Conservation (phyloP, 2,888 invertebrate species). For the Hybos culiciformis region DNA sequence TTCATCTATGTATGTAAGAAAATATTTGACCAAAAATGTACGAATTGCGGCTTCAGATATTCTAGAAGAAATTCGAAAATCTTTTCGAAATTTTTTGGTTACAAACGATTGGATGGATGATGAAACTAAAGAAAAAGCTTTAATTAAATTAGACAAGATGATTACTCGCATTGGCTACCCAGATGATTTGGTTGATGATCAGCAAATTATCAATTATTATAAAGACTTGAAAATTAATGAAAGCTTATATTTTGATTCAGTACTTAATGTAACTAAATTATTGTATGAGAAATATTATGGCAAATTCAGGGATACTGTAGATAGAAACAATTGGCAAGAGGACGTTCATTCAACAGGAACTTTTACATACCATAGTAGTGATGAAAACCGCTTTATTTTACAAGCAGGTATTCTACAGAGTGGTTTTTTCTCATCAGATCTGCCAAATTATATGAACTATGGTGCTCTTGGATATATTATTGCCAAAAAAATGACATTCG, state of each 20-base stretch:
- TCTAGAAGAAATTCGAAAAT: slow-evolving; percentile 63
- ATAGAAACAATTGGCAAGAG: slow-evolving; percentile 65
- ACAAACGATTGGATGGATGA: slow-evolving; percentile 83
- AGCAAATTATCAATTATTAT: slow-evolving; percentile 62
- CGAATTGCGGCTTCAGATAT: slow-evolving; percentile 66
- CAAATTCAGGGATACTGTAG: slow-evolving; percentile 54
- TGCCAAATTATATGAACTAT: slow-evolving; percentile 76
- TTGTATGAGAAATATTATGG: slow-evolving; percentile 58
- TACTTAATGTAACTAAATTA: slow-evolving; percentile 57
- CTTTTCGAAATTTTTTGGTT: slow-evolving; percentile 61
- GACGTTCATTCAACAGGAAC: slow-evolving; percentile 65
- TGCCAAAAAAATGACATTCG: slow-evolving; percentile 76
- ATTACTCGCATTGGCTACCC: slow-evolving; percentile 77
- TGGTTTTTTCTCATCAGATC: slow-evolving; percentile 67
- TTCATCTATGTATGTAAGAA: slow-evolving; percentile 66
- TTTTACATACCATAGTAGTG: slow-evolving; percentile 64
- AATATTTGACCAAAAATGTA: slow-evolving; percentile 67
- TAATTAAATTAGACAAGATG: slow-evolving; percentile 66
- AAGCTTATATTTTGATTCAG: slow-evolving; percentile 51
- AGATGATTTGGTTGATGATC: slow-evolving; percentile 61
- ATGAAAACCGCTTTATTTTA: slow-evolving; percentile 73
- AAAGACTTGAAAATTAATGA: slow-evolving; percentile 52
- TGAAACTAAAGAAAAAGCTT: slow-evolving; percentile 51
- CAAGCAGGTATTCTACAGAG: slow-evolving; percentile 82
- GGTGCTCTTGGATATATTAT: slow-evolving; percentile 77